Base-by-base conservation (phyloP, 2,888 invertebrate genomes). In the Gymnoscelis rufifasciata region DNA sequence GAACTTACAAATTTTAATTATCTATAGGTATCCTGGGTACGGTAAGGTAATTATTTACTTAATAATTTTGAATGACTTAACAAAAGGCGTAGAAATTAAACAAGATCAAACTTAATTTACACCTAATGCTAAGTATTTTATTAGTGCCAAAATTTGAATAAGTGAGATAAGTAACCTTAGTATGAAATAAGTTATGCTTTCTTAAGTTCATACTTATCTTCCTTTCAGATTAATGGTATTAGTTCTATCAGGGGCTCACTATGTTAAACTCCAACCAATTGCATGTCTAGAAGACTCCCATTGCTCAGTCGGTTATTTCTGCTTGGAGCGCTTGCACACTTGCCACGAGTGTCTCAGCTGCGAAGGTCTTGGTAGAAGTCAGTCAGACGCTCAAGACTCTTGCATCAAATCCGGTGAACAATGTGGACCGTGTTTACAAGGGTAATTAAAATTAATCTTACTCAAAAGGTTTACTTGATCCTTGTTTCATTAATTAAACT, bases 271-370 rank as follows among this genome's bases (percentile, higher is more conserved):
- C 11, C 62, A 63, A 54, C 60, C 62, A 1, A 41, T 55, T 12
- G 47, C 44, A 0, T 83, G 83, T 53, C 30, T 19, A 1, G 54
- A 58, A 7, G 62, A 71, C 19, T 27, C 26, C 0, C 71, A 81
- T 1, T 83, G 83, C 51, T 36, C 52, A 14, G 56, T 33, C 1
- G 71, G 65, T 1, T 67, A 60, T 44, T 79, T 68, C 54, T 81
- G 81, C 55, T 59, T 56, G 7, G 19, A 19, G 7, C 19, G 11
- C 10, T 38, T 44, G 1, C 50, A 52, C 30, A 47, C 53, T 7
- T 82, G 83, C 50, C 63, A 54, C 11, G 56, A 69, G 30, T 83
- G 82, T 47, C 59, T 81, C 11, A 50, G 59, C 12, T 83, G 83
- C 52, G 60, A 69, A 26, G 60, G 66, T 23, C 60, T 75, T 13